Evolutionary conservation across 2,797 vertebrate species (phyloP).

Genomic region (Cetoscarus ocellatus): DNA sequence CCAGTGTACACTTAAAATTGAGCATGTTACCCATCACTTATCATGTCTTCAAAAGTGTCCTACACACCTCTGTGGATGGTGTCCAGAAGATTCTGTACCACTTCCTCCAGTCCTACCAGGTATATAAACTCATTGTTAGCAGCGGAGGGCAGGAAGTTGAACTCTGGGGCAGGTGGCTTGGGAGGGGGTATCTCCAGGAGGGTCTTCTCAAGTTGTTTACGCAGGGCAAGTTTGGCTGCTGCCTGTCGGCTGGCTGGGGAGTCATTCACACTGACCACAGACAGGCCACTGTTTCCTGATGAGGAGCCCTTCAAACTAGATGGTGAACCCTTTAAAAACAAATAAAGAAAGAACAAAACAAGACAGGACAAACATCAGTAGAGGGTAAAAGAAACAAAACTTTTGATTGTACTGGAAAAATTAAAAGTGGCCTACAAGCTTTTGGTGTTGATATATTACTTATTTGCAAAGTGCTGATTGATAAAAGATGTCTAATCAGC

Average conservation of each 20-base stretch:
- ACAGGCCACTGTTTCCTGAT: conserved; percentile 78
- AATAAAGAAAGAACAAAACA: conserved; percentile 8
- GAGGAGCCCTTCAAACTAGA: conserved; percentile 88
- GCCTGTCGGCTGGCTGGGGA: conserved; percentile 94
- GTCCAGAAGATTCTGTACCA: conserved; percentile 95
- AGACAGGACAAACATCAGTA: neutral
- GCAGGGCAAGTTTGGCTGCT: conserved; percentile 92
- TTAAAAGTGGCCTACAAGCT: neutral
- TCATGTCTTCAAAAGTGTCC: neutral
- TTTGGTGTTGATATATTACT: neutral
- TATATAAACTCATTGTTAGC: conserved; percentile 99
- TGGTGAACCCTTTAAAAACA: conserved; percentile 80
- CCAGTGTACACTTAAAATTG: neutral
- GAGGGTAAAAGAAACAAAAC: neutral
- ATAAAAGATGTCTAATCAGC: neutral
- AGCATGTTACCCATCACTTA: neutral
- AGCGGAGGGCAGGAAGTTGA: conserved; percentile 95
- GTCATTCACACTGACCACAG: conserved; percentile 82
- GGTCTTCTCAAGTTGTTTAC: conserved; percentile 97
- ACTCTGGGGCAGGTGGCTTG: conserved; percentile 92
- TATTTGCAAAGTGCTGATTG: neutral
- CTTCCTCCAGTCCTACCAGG: conserved; percentile 96
- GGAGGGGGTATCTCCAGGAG: conserved; percentile 96
- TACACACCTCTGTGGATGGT: conserved; percentile 89
- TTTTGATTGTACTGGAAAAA: neutral